Base-by-base conservation (phyloP, 2,888 invertebrate species). In the Spialia ferax region DNA sequence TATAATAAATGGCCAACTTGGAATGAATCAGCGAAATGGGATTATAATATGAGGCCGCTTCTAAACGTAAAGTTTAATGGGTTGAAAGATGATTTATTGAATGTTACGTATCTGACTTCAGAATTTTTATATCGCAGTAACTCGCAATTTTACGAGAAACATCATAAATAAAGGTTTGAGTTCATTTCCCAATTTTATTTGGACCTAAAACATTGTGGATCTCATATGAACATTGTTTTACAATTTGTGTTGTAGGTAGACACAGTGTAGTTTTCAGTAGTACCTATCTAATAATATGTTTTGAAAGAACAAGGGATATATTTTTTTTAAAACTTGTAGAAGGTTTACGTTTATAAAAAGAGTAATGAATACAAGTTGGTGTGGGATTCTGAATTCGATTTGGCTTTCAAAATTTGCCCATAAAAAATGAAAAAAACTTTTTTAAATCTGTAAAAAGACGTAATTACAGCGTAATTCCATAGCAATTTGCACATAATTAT, bases 51-150 rank as follows among this genome's bases (percentile, higher is more conserved):
- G 57, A 23, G 20, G 35, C 32, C 18, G 32, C 57, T 35, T 64
- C 35, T 50, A 48, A 57, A 50, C 57, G 57, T 64, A 23, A 57
- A 57, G 57, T 64, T 56, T 64, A 64, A 64, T 64, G 57, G 50
- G 48, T 57, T 23, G 56, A 56, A 35, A 64, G 15, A 57, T 57
- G 64, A 64, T 64, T 57, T 64, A 64, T 64, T 57, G 56, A 57
- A 35, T 48, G 23, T 57, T 57, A n/a, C n/a, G n/a, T n/a, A 48
- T 64, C 32, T 48, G 48, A 13, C 20, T 42, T 29, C n/a, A 61
- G 11, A 18, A 61, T 50, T 61, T 61, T 61, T 61, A 48, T 48
- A 32, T 50, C 11, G 20, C 48, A n/a, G 32, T 60, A 60, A 48
- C 26, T 60, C 18, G 11, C 26, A 48, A 60, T 29, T 48, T 32